Evolutionary conservation across 2,888 invertebrate species (phyloP).

Genomic region (Ctenicera cuprea): DNA sequence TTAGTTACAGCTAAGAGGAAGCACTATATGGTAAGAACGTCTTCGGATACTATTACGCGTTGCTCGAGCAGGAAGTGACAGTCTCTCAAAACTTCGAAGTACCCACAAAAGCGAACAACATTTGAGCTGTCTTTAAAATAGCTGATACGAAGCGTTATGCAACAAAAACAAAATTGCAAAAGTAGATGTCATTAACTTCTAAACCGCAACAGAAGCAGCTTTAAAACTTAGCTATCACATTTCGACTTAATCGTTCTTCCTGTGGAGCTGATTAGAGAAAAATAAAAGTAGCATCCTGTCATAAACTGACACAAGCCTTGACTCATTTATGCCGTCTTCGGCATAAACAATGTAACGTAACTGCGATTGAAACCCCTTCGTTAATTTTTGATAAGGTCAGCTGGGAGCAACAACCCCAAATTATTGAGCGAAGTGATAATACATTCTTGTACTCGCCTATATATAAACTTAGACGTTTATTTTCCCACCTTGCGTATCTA

Average conservation of each 20-base stretch:
- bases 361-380: slow-evolving; percentile 5
- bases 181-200: slow-evolving; percentile 24
- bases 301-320: not conserved
- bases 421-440: slow-evolving; percentile 3
- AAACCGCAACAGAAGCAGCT: slow-evolving; percentile 10
- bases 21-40: slow-evolving; percentile 4
- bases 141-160: not conserved
- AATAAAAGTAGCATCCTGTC: slow-evolving; percentile 13
- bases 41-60: not conserved
- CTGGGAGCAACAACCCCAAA: slow-evolving; percentile 34
- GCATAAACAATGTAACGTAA: not conserved
- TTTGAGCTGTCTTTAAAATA: not conserved
- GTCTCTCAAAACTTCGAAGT: not conserved
- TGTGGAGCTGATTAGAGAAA: slow-evolving; percentile 6
- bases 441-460: slow-evolving; percentile 15
- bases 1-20: not conserved
- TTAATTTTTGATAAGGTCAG: slow-evolving; percentile 32
- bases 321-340: not conserved
- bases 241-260: slow-evolving; percentile 25
- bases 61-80: slow-evolving; percentile 1
- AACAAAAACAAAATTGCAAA: slow-evolving; percentile 21
- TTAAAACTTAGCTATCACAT: slow-evolving; percentile 17
- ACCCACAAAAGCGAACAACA: not conserved
- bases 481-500: slow-evolving; percentile 21
- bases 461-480: slow-evolving; percentile 27